Base-by-base conservation (phyloP, 1,140 invertebrate genomes). In the Dinothrombium tinctorium region DNA sequence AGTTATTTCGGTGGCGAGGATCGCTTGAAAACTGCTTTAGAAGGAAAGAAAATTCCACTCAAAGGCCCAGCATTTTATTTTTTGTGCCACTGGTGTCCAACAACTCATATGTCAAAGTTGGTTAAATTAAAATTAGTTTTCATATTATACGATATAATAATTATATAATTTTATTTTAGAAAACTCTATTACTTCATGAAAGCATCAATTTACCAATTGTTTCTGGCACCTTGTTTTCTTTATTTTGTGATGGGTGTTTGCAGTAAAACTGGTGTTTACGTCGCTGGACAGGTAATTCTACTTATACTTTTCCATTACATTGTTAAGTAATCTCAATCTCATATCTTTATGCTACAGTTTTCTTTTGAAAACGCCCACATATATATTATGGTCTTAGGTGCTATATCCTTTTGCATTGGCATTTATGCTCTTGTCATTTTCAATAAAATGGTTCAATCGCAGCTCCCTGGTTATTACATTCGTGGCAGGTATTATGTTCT, bases 401-500 rank as follows among this genome's bases (percentile, higher is more conserved):
- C 19, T n/a, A 17, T 42, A 14, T 43, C 42, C 6, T 45, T 43
- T 12, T 39, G 42, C 22, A 14, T 43, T 4, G 42, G 42, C 12
- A 19, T 43, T 15, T 43, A 43, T 19, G n/a, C 25, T 29, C 14
- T 43, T 7, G 42, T 41, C 15, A 42, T 43, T 7, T 43, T 21
- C 14, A 44, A 44, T 23, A 45, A 43, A 15, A 43, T 43, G 42
- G 22, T 39, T 15, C 42, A 43, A 43, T 5, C 12, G 8, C 6
- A 25, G 12, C 22, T 44, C 8, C 12, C 17, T n/a, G 42, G 42
- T 20, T 43, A 45, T 19, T 43, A 25, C 15, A 43, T 43, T 41
- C 36, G 7, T n/a, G n/a, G n/a, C n/a, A 43, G 43, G 22, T 43
- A 43, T 24, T 45, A 43, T 24, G 26, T 41, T 22, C 37, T 43